Evolutionary conservation across 2,113 vertebrate species (phyloP).

Genomic region (Potamarius usumacintae): DNA sequence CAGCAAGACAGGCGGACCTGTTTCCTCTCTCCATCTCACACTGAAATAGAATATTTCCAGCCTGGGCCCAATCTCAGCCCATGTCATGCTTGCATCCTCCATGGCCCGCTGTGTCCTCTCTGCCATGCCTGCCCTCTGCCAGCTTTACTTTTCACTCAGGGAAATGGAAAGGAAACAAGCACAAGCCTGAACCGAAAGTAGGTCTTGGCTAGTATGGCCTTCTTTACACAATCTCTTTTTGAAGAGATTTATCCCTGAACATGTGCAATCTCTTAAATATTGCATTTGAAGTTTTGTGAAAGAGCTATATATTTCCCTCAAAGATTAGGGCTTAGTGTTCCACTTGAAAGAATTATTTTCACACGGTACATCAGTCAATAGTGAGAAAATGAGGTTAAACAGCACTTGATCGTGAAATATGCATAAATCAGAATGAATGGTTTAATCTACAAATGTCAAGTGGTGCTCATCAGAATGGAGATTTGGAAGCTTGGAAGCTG

Average conservation of each 20-base stretch:
- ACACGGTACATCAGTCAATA: conserved; percentile 49
- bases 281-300: conserved; percentile 50
- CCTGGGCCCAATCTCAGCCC: conserved; percentile 14
- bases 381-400: conserved; percentile 62
- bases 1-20: conserved; percentile 37
- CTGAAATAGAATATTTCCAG: conserved; percentile 57
- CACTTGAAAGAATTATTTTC: conserved; percentile 47
- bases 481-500: conserved; percentile 52
- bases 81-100: conserved; percentile 31
- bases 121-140: conserved; percentile 1
- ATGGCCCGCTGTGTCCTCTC: conserved; percentile 48
- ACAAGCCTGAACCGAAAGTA: conserved; percentile 56
- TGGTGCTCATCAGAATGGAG: conserved; percentile 56
- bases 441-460: conserved; percentile 63
- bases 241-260: conserved; percentile 48
- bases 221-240: conserved; percentile 54
- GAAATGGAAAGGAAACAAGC: conserved; percentile 46
- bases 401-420: conserved; percentile 67
- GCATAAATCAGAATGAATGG: conserved; percentile 69
- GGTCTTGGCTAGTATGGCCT: conserved; percentile 45
- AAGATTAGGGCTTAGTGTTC: conserved; percentile 48
- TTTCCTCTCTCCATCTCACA: conserved; percentile 49
- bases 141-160: conserved; percentile 45
- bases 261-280: conserved; percentile 61
- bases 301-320: conserved; percentile 45